A percentile compares a stretch with the other conserved stretches of the same genome.
Evolutionary conservation across 2,888 invertebrate species (phyloP).

Genomic region (Crossocerus cetratus): DNA sequence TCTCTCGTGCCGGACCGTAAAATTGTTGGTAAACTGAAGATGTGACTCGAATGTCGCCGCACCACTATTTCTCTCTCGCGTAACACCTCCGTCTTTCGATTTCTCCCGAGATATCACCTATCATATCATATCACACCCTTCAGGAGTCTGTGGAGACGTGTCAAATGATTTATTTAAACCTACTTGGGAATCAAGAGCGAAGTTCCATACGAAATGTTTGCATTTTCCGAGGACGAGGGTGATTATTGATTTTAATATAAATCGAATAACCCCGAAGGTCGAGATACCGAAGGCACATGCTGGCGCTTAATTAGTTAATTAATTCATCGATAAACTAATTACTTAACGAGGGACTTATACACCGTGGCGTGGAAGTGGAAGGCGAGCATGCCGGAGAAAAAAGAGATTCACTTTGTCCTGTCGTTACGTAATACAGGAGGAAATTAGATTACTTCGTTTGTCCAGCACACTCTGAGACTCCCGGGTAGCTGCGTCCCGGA

Average conservation of each 20-base stretch:
- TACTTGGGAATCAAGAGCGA: not conserved
- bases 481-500: too few relatives aligned
- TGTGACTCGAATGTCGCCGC: constrained; percentile 2
- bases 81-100: not conserved
- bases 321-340: constrained; percentile 55
- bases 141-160: too few relatives aligned
- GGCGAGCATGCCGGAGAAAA: constrained; percentile 16
- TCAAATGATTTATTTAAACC: too few relatives aligned
- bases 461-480: constrained; percentile 4
- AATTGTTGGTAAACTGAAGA: constrained; percentile 3
- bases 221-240: not conserved
- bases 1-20: constrained; percentile 13
- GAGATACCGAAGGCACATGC: not conserved
- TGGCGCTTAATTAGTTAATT: not conserved
- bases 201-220: too few relatives aligned
- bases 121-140: too few relatives aligned
- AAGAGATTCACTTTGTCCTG: constrained; percentile 62
- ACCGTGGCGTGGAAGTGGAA: constrained; percentile 3
- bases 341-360: constrained; percentile 51
- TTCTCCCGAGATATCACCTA: too few relatives aligned
- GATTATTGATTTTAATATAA: not conserved
- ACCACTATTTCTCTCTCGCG: constrained; percentile 1
- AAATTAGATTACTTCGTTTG: constrained; percentile 59
- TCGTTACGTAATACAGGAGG: constrained; percentile 51
- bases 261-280: constrained; percentile 1